Percentiles rank a stretch among this genome's conserved stretches.
Conservation (phyloP, 2,888 invertebrate species). For the Cantharis rustica region DNA sequence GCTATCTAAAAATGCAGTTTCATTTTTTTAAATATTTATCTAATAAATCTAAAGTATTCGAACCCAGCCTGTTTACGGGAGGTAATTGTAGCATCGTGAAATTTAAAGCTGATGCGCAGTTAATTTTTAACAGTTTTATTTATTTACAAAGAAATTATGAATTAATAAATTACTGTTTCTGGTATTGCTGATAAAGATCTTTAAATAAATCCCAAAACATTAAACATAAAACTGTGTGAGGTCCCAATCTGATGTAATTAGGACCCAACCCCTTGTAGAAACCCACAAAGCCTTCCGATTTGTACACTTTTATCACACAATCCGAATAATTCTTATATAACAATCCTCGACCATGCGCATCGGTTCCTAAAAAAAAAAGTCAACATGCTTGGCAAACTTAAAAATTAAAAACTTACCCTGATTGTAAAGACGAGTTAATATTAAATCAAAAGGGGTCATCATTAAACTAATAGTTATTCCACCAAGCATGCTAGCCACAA, state of each 20-base stretch:
- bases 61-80: too few species aligned
- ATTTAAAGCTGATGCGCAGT: neutral
- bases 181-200: neutral
- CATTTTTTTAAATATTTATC: too few species aligned
- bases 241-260: constrained; percentile 81
- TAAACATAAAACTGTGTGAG: constrained; percentile 81
- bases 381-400: neutral
- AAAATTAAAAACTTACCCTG: constrained; percentile 62
- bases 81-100: too few species aligned
- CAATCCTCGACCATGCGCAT: constrained; percentile 67
- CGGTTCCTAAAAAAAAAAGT: constrained; percentile 60
- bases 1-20: too few species aligned
- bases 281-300: constrained; percentile 74
- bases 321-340: constrained; percentile 76
- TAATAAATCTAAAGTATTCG: too few species aligned
- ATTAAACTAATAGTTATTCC: constrained; percentile 78
- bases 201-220: constrained; percentile 80
- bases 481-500: constrained; percentile 74
- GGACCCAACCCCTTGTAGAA: constrained; percentile 87
- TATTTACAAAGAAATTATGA: neutral
- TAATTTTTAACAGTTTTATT: neutral
- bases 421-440: constrained; percentile 86
- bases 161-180: neutral
- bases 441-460: constrained; percentile 88
- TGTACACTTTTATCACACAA: constrained; percentile 75